Conservation (phyloP, 2,113 vertebrate genomes). For the Synodontis membranacea region DNA sequence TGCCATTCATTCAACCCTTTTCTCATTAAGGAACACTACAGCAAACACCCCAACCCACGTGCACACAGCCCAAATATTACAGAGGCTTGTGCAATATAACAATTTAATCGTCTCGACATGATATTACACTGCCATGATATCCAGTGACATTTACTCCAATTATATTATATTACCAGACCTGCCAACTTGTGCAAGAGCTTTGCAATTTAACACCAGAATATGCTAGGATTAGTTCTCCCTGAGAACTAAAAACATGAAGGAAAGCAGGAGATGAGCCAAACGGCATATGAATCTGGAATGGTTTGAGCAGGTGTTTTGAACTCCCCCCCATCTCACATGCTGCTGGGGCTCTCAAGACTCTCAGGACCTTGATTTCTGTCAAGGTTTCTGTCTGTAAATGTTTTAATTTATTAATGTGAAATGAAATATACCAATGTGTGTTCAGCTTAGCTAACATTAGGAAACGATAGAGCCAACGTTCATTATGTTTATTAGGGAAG, state of each 20-base stretch:
- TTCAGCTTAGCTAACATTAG: background rate
- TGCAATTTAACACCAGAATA: background rate
- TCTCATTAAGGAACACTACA: slow-evolving; percentile 5
- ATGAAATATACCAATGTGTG: background rate
- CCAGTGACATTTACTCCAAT: background rate
- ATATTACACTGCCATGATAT: background rate
- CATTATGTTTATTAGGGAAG: background rate
- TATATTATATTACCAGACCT: slow-evolving; percentile 5
- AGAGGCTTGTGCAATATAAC: background rate
- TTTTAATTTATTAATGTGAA: background rate
- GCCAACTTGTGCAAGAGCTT: background rate
- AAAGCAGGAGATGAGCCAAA: background rate
- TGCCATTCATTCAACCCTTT: background rate
- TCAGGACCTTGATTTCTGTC: background rate
- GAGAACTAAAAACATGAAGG: background rate
- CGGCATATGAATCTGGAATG: background rate
- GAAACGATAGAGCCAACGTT: background rate
- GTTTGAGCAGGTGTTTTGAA: background rate
- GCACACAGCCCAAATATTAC: background rate
- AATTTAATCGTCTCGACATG: background rate
- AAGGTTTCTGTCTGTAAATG: background rate
- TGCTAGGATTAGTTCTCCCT: background rate
- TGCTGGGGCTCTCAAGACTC: background rate
- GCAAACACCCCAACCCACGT: background rate
- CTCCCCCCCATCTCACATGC: background rate